Evolutionary conservation across 1,140 invertebrate genomes (phyloP), one percentile per base, ranked within the genome.

Genomic region (Meloidogyne exigua): DNA sequence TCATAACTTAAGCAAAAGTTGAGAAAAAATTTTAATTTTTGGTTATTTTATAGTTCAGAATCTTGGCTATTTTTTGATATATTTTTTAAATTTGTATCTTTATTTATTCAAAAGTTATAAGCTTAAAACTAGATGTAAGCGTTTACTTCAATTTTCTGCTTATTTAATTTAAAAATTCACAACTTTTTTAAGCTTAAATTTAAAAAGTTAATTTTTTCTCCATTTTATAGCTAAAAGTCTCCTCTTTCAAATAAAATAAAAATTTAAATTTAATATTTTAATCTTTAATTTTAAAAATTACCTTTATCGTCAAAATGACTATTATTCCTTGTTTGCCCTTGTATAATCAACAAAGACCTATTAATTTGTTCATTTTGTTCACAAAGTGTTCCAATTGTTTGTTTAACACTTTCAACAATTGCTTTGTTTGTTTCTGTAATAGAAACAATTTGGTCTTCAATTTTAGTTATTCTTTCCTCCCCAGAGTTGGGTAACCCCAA

Each of bases 351-450:
- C n/a, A 82, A 62, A 13, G 82, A 75, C 23, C 82, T 68, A 62
- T 83, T 84, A 9, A 84, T 79, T 64, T 85, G 83, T 57, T 84
- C 79, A 65, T 84, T 82, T 68, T 84, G 81, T 26, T 78, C 68
- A 7, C 80, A 72, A 21, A 83, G 78, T 21, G 76, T 78, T 23
- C 78, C 78, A 13, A 84, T 72, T n/a, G 82, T 83, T 62, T 84
- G 82, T 32, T 66, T 49, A 26, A 84, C 84, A 39, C 63, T 81
- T 63, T 85, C 84, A 75, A 85, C 84, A 32, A 84, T 79, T 66
- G 82, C 84, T 75, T 85, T 84, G 4, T 70, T 83, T 13, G 82
- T 82, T 42, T 72, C 39, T 28, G 25, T 79, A 25, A 67, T 65
- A 26, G 39, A 21, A 18, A 28, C 28, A 11, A 44, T 71, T 71